Evolutionary conservation across 2,888 invertebrate genomes (phyloP).

Genomic region (Drosophila rellima): DNA sequence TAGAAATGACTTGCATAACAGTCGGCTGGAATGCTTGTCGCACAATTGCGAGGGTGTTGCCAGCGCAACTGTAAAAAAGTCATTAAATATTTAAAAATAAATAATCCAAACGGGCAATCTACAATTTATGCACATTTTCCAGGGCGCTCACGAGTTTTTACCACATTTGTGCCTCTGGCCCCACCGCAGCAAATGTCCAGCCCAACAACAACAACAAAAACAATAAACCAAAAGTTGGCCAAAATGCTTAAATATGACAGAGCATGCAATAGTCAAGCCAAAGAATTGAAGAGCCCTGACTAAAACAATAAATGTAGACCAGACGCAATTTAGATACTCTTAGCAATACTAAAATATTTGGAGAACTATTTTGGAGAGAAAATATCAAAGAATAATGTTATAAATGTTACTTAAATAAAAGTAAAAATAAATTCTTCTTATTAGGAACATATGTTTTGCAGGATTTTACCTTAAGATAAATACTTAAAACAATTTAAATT

Average conservation of each 20-base stretch:
- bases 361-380: too few species aligned
- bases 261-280: conserved; percentile 28
- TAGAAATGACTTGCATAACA: conserved; percentile 58
- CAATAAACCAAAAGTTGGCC: conserved; percentile 11
- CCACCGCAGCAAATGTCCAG: conserved; percentile 25
- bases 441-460: too few species aligned
- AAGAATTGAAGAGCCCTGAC: conserved; percentile 31
- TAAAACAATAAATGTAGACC: not conserved
- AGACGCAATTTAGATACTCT: conserved; percentile 12
- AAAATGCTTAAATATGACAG: conserved; percentile 51
- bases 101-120: conserved; percentile 71
- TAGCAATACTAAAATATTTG: too few species aligned
- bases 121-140: conserved; percentile 59
- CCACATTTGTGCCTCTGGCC: conserved; percentile 55
- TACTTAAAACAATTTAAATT: too few species aligned
- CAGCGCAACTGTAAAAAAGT: conserved; percentile 64
- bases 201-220: conserved; percentile 16
- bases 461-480: too few species aligned
- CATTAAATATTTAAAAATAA: conserved; percentile 74
- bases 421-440: too few species aligned
- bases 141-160: conserved; percentile 64
- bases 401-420: too few species aligned
- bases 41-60: conserved; percentile 72
- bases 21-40: conserved; percentile 35
- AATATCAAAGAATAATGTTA: too few species aligned